Base-by-base conservation (phyloP, 2,888 invertebrate genomes). In the Adelognathus sp. region DNA sequence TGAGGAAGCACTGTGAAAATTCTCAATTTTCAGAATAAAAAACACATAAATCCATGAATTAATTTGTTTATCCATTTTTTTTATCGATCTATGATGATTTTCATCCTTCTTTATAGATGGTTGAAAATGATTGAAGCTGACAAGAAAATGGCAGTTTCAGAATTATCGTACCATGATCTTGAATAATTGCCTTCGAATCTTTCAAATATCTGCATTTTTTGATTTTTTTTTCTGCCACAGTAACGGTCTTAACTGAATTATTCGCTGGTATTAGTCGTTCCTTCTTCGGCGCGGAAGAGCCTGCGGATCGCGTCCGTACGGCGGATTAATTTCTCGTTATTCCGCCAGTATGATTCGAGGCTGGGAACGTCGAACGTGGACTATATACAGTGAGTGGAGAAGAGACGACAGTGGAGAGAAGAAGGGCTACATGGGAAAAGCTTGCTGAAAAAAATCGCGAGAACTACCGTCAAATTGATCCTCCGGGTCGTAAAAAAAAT, bases 271-370 rank as follows among this genome's bases (percentile, higher is more conserved):
- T 64, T 78, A 41, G 58, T n/a, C 27, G 46, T 29, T 24, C 64
- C 64, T 52, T n/a, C 29, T 60, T 27, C 41, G 50, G 16, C 27
- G 52, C 39, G 58, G 61, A 39, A 63, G 72, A 33, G 61, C 67
- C 27, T 41, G 33, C 36, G 24, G 18, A 44, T 44, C 46, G 54
- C 44, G 50, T 18, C 56, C 71, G 61, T 71, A 79, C 56, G 75
- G 61, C 66, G 61, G 56, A 79, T 79, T 75, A 79, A 79, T 71
- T 75, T 71, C 79, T 75, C 75, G 75, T 79, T 79, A 75, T 79
- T 79, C 75, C 75, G 31, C 60, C 61, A 66, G 46, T 36, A 56
- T 75, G 56, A 16, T 39, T 75, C 56, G 46, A 63, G 27, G 64
- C 69, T 52, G 66, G 16, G 46, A 69, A 73, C 58, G 60, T 54